A percentile compares a stretch with the other conserved stretches of the same genome.
Evolutionary conservation across 1,140 invertebrate genomes (phyloP).

Genomic region (Drosophila orosa): DNA sequence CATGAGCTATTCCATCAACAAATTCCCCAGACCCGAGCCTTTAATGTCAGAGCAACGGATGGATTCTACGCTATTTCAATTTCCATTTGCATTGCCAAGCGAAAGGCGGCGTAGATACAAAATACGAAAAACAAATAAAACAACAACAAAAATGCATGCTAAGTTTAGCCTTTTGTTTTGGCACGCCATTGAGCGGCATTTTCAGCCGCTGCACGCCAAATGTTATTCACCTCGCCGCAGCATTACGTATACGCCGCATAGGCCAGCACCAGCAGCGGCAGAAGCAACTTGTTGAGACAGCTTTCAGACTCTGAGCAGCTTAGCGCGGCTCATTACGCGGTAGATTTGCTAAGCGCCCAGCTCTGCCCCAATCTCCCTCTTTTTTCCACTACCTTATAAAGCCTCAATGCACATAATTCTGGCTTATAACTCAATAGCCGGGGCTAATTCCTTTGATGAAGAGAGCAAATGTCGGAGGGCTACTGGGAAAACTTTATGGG

Average conservation of each 20-base stretch:
- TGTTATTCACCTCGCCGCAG: constrained; percentile 72
- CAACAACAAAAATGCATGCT: constrained; percentile 63
- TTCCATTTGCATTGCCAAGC: constrained; percentile 63
- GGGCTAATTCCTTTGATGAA: constrained; percentile 6
- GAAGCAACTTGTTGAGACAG: constrained; percentile 67
- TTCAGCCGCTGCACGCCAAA: constrained; percentile 51
- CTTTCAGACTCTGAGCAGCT: constrained; percentile 48
- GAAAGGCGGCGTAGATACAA: constrained; percentile 11
- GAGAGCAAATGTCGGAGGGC: neutral
- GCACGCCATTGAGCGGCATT: constrained; percentile 80
- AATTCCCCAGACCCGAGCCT: constrained; percentile 6
- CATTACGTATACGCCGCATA: constrained; percentile 74
- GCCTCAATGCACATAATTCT: constrained; percentile 33
- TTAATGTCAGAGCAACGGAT: constrained; percentile 70
- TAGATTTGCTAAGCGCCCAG: constrained; percentile 31
- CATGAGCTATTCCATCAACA: constrained; percentile 52
- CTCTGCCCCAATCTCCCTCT: neutral
- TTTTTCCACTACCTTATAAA: neutral
- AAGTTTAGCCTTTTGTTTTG: constrained; percentile 83
- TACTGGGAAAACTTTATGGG: constrained; percentile 3
- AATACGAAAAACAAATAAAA: constrained; percentile 20
- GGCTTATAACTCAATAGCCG: constrained; percentile 33
- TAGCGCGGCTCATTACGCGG: constrained; percentile 47
- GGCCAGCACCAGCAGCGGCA: constrained; percentile 5
- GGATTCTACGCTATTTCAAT: constrained; percentile 71